Evolutionary conservation across 2,888 invertebrate genomes (phyloP).

Genomic region (Drosophila recens): DNA sequence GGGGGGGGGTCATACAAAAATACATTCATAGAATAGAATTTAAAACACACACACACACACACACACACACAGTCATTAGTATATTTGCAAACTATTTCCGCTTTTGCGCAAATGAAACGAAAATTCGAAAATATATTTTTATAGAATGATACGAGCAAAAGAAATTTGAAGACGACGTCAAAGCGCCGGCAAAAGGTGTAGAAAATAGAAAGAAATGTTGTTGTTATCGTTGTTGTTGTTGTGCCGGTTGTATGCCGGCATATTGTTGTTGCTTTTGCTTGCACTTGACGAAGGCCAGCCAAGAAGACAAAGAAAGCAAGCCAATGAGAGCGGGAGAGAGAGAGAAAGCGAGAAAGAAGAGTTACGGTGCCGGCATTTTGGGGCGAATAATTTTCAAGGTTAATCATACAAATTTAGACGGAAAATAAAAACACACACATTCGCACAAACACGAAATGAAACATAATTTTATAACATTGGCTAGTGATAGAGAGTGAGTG

Average conservation of each 20-base stretch:
- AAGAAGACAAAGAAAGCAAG: not conserved
- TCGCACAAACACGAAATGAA: constrained; percentile 45
- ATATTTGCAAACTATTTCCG: constrained; percentile 70
- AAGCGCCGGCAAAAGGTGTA: constrained; percentile 55
- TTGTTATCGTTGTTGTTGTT: constrained; percentile 28
- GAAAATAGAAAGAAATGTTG: constrained; percentile 40
- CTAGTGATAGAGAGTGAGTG: not conserved
- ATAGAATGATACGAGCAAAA: constrained; percentile 25
- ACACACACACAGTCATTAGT: constrained; percentile 17
- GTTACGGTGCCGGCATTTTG: constrained; percentile 33
- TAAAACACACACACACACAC: constrained; percentile 8
- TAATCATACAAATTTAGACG: constrained; percentile 53
- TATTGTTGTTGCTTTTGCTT: constrained; percentile 42
- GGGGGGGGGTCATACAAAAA: constrained; percentile 1
- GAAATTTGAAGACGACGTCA: constrained; percentile 31
- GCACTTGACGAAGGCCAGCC: constrained; percentile 52
- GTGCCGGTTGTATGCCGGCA: constrained; percentile 60
- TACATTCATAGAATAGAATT: constrained; percentile 3
- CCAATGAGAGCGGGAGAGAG: not conserved
- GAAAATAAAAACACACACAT: constrained; percentile 30
- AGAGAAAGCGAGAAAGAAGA: constrained; percentile 4
- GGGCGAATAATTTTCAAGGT: constrained; percentile 67
- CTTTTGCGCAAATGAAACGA: constrained; percentile 61
- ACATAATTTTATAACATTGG: constrained; percentile 51
- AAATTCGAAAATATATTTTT: constrained; percentile 22